Percentiles rank a stretch among this genome's conserved stretches.
Evolutionary conservation across 2,797 vertebrate genomes (phyloP).

Genomic region (Cetoscarus ocellatus): DNA sequence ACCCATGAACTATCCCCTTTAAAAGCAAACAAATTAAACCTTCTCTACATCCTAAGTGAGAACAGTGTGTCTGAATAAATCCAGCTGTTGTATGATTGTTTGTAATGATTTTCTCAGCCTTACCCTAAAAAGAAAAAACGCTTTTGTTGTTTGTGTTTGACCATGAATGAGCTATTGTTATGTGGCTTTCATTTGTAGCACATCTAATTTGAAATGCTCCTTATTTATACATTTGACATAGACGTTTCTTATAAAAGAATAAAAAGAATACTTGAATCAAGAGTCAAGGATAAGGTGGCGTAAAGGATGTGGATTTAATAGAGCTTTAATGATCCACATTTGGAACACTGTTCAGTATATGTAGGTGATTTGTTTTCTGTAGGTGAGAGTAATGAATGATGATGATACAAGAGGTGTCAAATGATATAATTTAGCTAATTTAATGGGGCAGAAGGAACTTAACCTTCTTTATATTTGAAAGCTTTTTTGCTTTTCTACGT

Average conservation of each 20-base stretch:
- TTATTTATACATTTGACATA: neutral
- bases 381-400: slow-evolving; percentile 15
- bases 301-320: slow-evolving; percentile 16
- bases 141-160: neutral
- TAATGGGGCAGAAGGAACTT: neutral
- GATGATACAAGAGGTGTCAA: neutral
- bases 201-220: neutral
- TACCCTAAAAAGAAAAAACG: too few species aligned
- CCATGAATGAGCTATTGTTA: neutral
- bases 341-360: neutral
- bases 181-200: neutral
- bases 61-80: too few species aligned
- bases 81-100: too few species aligned
- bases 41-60: too few species aligned
- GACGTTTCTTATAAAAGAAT: slow-evolving; percentile 8
- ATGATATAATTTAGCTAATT: slow-evolving; percentile 21
- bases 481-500: slow-evolving; percentile 9
- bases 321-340: slow-evolving; percentile 11
- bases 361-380: slow-evolving; percentile 6
- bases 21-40: too few species aligned
- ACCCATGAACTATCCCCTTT: too few species aligned
- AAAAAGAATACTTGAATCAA: neutral
- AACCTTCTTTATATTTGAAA: slow-evolving; percentile 2
- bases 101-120: too few species aligned
- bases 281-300: neutral